Evolutionary conservation across 2,888 invertebrate genomes (phyloP), one percentile per base, ranked within the genome.

Genomic region (Nephrocerus scutellatus): DNA sequence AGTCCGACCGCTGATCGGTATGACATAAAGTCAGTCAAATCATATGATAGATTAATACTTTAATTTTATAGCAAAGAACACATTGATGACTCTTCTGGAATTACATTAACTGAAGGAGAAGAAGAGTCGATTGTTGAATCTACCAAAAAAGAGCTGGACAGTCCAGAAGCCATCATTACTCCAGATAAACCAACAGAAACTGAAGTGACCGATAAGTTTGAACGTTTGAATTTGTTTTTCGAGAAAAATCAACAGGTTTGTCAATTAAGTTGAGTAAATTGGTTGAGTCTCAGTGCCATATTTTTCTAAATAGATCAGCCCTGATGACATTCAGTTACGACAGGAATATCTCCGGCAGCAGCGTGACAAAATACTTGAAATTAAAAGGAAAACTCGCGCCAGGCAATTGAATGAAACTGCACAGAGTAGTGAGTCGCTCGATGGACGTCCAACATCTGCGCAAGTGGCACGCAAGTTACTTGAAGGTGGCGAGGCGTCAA

Each of bases 291-390:
- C n/a, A n/a, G n/a, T n/a, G n/a, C n/a, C n/a, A n/a, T n/a, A n/a
- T n/a, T n/a, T n/a, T n/a, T n/a, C n/a, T n/a, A n/a, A n/a, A n/a
- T n/a, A n/a, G n/a, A 62, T 75, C 23, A 70, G 72, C 52, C 69
- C 71, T 15, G 72, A 72, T 40, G 90, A 91, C 51, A 70, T 92
- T 30, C 76, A 76, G 44, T 78, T 79, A 39, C 76, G 95, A 1
- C 87, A 90, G 56, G 81, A 84, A 49, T 95, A 93, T 64, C 71
- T 96, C 39, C 79, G 84, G 36, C 80, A 84, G 43, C 93, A 95
- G 62, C 75, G 95, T 16, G 95, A 95, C 66, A 90, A 92, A 61
- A 74, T 96, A 36, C 74, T 95, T 28, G 85, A 85, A 14, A 71
- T 93, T 59, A 96, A 95, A 68, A 87, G 85, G 59, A 82, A 85